A percentile compares a stretch with the other conserved stretches of the same genome.
These are phyloP conservation scores for Chydorus sphaericus DNA, from an alignment of 2,888 invertebrate genomes.

Conservation along the genomic window DNA sequence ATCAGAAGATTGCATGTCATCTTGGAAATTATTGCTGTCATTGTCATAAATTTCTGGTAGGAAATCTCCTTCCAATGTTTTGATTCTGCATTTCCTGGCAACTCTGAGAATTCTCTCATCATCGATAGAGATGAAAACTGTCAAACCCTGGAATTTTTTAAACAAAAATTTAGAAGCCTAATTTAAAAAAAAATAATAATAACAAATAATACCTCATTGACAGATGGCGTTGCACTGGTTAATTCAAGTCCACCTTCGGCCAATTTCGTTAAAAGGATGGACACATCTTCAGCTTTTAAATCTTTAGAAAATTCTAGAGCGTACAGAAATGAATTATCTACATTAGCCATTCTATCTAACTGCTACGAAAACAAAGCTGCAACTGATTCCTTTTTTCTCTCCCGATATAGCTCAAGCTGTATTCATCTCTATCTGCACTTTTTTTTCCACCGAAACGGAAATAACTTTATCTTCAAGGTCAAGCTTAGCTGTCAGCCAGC, in stretches of 20 bases:
- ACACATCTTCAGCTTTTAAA: background rate
- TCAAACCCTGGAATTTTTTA: slow-evolving; percentile 3
- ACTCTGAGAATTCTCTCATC: background rate
- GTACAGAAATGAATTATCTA: background rate
- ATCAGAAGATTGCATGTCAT: background rate
- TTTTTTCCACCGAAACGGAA: too few species aligned
- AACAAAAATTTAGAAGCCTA: too few species aligned
- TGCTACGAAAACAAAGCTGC: too few species aligned
- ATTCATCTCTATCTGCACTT: too few species aligned
- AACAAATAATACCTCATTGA: background rate
- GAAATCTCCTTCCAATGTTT: background rate
- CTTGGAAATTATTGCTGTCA: background rate
- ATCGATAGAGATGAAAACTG: background rate
- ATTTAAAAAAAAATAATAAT: background rate
- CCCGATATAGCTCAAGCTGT: too few species aligned
- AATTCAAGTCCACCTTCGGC: background rate
- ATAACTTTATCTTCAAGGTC: too few species aligned
- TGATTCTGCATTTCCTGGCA: background rate
- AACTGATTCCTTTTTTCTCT: too few species aligned
- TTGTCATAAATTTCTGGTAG: background rate
- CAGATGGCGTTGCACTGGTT: background rate
- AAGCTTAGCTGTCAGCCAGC: too few species aligned
- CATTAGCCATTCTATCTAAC: background rate
- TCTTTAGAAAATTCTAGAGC: background rate
- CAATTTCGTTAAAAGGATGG: background rate